These are phyloP conservation scores for Tangara arthus DNA, from an alignment of 2,797 vertebrate species.

Conservation along the genomic window DNA sequence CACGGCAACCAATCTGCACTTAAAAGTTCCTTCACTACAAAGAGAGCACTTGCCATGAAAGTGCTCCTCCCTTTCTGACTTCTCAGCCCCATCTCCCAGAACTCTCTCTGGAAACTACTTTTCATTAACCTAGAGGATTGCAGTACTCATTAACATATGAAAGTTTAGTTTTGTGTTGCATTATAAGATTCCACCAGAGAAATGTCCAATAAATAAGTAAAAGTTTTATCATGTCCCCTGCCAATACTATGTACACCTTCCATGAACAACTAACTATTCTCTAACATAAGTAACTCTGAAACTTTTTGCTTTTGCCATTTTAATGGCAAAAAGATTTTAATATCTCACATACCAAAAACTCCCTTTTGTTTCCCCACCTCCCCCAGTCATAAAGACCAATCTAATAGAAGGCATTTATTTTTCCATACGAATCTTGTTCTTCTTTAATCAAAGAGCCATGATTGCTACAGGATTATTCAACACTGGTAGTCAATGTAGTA, in stretches of 20 bases:
- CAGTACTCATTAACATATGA: neutral
- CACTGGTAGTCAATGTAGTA: neutral
- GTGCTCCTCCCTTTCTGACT: neutral
- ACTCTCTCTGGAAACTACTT: neutral
- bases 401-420: neutral
- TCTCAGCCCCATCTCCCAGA: neutral
- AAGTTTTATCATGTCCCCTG: neutral
- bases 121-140: neutral
- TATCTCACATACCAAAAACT: neutral
- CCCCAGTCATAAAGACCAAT: neutral
- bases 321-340: neutral
- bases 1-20: neutral
- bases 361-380: rapidly evolving
- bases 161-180: neutral
- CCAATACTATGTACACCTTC: neutral
- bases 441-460: neutral
- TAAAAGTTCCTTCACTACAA: neutral
- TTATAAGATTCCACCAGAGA: neutral
- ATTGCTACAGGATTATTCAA: neutral
- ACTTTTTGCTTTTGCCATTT: neutral
- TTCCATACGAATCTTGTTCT: neutral
- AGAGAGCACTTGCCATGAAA: neutral
- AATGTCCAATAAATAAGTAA: neutral
- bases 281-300: neutral
- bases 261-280: neutral